A percentile compares a stretch with the other conserved stretches of the same genome.
These are phyloP conservation scores for Pheosia tremula DNA, from an alignment of 2,888 invertebrate species.

Conservation along the genomic window DNA sequence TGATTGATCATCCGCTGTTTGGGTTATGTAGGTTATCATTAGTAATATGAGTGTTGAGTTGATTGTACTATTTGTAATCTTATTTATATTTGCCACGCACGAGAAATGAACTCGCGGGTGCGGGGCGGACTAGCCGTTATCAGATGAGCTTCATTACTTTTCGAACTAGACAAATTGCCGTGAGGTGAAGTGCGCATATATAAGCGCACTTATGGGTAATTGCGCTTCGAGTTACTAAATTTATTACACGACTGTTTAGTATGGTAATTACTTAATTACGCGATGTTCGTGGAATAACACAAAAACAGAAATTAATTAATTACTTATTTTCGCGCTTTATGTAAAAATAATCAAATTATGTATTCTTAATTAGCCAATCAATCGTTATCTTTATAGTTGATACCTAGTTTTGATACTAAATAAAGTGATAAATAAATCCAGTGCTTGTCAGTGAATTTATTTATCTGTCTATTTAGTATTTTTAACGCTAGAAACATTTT, in stretches of 20 bases:
- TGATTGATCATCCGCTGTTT: conserved; percentile 30
- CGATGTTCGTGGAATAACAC: too few species aligned
- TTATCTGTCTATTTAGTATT: too few species aligned
- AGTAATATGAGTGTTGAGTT: conserved; percentile 14
- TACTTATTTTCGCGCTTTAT: too few species aligned
- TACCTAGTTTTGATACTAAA: too few species aligned
- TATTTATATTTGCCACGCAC: conserved; percentile 18
- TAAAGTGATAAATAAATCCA: too few species aligned
- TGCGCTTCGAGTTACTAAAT: conserved; percentile 20
- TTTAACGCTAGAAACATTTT: too few species aligned
- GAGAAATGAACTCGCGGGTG: conserved; percentile 20
- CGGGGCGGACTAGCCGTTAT: conserved; percentile 19
- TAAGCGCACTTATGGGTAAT: conserved; percentile 24
- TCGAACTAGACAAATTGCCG: conserved; percentile 29
- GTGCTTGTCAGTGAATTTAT: too few species aligned
- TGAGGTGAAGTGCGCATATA: conserved; percentile 26
- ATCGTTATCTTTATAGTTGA: too few species aligned
- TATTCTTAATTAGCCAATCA: too few species aligned
- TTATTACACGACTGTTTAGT: conserved; percentile 27
- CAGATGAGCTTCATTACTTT: conserved; percentile 41
- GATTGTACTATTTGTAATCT: conserved; percentile 2
- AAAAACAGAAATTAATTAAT: too few species aligned
- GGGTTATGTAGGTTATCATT: conserved; percentile 21
- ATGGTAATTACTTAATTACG: not conserved
- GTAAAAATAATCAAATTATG: too few species aligned